phyloP scores from a whole-genome alignment of 2,888 invertebrate species.

The Hyalella azteca region DNA sequence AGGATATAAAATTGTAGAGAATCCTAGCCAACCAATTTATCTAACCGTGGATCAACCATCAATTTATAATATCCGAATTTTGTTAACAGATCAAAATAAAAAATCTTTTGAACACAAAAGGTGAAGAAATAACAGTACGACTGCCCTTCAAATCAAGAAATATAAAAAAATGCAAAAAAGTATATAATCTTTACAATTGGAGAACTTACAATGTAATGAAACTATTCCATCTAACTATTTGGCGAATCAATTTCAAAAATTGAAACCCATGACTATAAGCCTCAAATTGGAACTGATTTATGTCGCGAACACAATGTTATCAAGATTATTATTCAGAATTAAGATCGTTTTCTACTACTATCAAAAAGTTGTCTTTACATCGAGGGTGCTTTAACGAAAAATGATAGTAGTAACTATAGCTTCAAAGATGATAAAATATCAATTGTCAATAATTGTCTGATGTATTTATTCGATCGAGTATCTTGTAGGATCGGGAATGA shows the following conservation, averaged over 20 bases:
- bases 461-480: background rate
- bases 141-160: background rate
- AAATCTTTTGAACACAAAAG: background rate
- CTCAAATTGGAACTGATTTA: background rate
- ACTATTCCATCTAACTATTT: background rate
- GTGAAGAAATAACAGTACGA: background rate
- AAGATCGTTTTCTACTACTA: background rate
- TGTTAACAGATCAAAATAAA: background rate
- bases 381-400: background rate
- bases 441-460: background rate
- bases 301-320: background rate
- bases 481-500: too few species aligned
- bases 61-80: background rate
- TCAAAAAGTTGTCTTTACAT: background rate
- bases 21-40: background rate
- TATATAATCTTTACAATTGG: background rate
- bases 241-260: background rate
- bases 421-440: background rate
- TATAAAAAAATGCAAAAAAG: background rate
- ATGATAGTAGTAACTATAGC: background rate
- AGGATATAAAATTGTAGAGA: background rate
- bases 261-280: background rate
- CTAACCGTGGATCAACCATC: background rate
- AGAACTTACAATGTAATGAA: background rate
- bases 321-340: background rate